Conservation (phyloP, 2,888 invertebrate species). For the Pinctada fucata region DNA sequence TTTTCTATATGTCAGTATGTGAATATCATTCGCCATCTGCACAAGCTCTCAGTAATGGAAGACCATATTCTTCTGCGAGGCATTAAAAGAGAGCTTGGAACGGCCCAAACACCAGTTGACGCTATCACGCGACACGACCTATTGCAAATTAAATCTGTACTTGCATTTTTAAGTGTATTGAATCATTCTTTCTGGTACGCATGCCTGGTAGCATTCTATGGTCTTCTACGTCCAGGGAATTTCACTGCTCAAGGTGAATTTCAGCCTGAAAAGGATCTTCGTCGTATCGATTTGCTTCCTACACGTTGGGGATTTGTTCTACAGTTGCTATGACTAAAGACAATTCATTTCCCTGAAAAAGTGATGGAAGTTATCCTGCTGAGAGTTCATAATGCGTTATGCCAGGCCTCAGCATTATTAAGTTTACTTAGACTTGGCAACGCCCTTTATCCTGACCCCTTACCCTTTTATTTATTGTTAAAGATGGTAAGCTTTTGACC, state of each 20-base stretch:
- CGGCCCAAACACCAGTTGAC: constrained; percentile 7
- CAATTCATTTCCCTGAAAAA: constrained; percentile 12
- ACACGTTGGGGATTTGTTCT: constrained; percentile 13
- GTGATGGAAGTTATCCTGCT: constrained; percentile 14
- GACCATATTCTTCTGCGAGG: constrained; percentile 26
- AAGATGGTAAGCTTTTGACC: constrained; percentile 4
- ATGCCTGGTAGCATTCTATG: constrained; percentile 17
- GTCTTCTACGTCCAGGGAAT: constrained; percentile 15
- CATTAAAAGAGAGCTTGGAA: too few relatives aligned
- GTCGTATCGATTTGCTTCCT: constrained; percentile 18
- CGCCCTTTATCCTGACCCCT: neutral
- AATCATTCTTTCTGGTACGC: constrained; percentile 14
- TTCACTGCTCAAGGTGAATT: constrained; percentile 6
- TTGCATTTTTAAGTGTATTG: neutral
- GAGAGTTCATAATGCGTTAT: constrained; percentile 6
- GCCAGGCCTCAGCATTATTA: constrained; percentile 17
- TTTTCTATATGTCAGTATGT: constrained; percentile 14
- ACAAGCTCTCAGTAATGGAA: constrained; percentile 8
- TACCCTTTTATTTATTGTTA: neutral
- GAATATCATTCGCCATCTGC: constrained; percentile 25
- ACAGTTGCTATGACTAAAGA: constrained; percentile 9
- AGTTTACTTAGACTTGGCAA: constrained; percentile 1
- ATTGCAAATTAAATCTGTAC: constrained; percentile 2
- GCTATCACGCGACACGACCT: constrained; percentile 17
- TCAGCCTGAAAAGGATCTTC: constrained; percentile 9